Evolutionary conservation across 2,888 invertebrate species (phyloP), one percentile per base, ranked within the genome.

Genomic region (Drosophila maculinotata): DNA sequence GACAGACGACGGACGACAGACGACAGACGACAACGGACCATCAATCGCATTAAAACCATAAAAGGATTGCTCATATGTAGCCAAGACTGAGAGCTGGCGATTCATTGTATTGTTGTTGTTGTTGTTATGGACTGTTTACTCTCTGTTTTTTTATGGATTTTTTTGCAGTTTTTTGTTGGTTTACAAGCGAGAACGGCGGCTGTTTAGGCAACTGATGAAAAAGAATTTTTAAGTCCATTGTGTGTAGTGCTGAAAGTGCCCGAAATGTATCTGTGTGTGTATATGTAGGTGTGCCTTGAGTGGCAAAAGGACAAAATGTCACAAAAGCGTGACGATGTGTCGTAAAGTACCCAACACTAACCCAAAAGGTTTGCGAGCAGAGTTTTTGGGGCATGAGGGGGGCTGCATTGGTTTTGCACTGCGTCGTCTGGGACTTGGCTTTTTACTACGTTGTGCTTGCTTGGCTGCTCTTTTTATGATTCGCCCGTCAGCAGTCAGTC

Each of bases 301-400:
- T 76, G 78, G 69, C 59, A 72, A 83, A 84, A 82, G 82, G 88
- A 88, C 87, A 79, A 82, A 80, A 82, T 79, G 79, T 84, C 86
- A 88, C 85, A 88, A 89, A 89, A 84, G 85, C 89, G 87, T 89
- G 89, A 89, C 89, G 88, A 87, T 76, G 84, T 88, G 89, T 89
- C 89, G 84, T 87, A 87, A 89, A 89, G 76, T 88, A 79, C 57
- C 75, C 67, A 68, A 81, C 73, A 68, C 79, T 63, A 66, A 69
- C 63, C 67, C 65, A 67, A 74, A 73, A 60, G 71, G 14, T 10
- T 3, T 58, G 69, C 38, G 42, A 23, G 51, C 17, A 58, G n/a
- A 28, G 42, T 28, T 42, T 28, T 42, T 42, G 41, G 14, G 25
- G 47, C 47, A 31, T 31, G 14, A 3, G 14, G 14, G 4, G 6